Conservation (phyloP, 2,888 invertebrate species). For the Tanaodytes sp. region DNA sequence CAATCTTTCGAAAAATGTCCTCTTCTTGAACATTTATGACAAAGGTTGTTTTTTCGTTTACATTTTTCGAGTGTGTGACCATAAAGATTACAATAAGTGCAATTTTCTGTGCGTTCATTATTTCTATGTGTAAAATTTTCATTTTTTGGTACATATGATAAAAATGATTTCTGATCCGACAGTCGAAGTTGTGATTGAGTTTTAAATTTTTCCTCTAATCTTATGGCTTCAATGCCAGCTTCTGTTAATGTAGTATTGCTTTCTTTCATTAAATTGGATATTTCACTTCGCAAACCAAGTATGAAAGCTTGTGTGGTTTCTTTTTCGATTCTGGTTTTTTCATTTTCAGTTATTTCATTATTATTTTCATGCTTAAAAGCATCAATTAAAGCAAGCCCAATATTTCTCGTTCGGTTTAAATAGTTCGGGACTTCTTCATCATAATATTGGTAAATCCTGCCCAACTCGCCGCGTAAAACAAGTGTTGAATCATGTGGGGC, state of each 20-base stretch:
- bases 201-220: background rate
- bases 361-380: slow-evolving; percentile 5
- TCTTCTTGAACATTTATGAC: background rate
- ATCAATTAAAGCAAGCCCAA: background rate
- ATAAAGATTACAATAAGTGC: background rate
- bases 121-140: too few relatives aligned
- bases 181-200: background rate
- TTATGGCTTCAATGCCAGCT: slow-evolving; percentile 1
- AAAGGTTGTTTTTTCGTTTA: background rate
- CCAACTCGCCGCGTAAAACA: background rate
- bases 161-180: background rate
- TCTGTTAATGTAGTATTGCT: background rate
- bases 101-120: background rate
- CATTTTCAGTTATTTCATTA: background rate
- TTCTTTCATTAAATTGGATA: background rate
- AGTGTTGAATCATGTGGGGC: background rate
- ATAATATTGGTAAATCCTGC: background rate
- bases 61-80: background rate
- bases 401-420: background rate
- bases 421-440: slow-evolving; percentile 7
- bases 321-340: background rate
- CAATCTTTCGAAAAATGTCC: slow-evolving; percentile 5
- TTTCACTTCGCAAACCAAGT: slow-evolving; percentile 10
- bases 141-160: too few relatives aligned
- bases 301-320: slow-evolving; percentile 6